Evolutionary conservation across 2,888 invertebrate genomes (phyloP), one percentile per base, ranked within the genome.

Genomic region (Pseudococcus jackbeardsleyi): DNA sequence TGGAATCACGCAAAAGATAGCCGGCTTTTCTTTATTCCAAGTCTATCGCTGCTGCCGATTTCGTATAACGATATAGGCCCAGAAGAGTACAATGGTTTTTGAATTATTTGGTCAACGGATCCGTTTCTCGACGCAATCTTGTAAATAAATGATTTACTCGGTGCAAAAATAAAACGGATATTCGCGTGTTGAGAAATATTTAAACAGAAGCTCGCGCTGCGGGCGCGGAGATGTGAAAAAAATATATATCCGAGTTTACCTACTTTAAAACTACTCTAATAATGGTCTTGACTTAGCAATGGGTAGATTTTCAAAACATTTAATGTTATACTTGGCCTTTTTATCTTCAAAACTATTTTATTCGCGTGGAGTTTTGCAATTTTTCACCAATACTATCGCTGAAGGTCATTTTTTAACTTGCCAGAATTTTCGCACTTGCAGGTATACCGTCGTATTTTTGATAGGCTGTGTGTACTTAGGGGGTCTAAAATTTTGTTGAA

Each of bases 121-220:
- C 33, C 33, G 6, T 72, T 72, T 72, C 42, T 9, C 72, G 33
- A 72, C 72, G 33, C 33, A 72, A 72, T 72, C 72, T 72, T 12
- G 64, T 64, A 72, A 33, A 72, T 39, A 26, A 72, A 72, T 72
- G 33, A 72, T 72, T 72, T 72, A 72, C n/a, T 33, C 33, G 15
- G 72, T 33, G 33, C 26, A 72, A 72, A 68, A 72, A 33, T 72
- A 33, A 72, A 72, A 72, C 15, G 72, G 33, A 72, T 72, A 72
- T 26, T 72, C 33, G 72, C 72, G 72, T 72, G 72, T 72, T 72
- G 11, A 33, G 72, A 72, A 72, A 72, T 72, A 72, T 72, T 72
- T 72, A 72, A 42, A 72, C 33, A 72, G 9, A 72, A 72, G 72
- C 33, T 72, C 33, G 72, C n/a, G 26, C 17, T 54, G 4, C 11